phyloP scores from a whole-genome alignment of 1,140 invertebrate genomes.

The Oryzaephilus surinamensis region DNA sequence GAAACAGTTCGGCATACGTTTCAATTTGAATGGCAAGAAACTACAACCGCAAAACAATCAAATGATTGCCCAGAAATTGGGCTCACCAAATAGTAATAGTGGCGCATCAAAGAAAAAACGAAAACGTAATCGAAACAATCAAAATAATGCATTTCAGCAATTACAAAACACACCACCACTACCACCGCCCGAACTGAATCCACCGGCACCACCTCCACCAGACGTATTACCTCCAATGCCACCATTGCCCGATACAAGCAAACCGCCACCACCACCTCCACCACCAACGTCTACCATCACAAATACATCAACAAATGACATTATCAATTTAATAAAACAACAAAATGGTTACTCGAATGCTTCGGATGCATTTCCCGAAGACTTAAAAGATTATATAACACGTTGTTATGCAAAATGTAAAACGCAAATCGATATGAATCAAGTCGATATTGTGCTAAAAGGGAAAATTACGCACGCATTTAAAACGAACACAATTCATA shows the following conservation, averaged over 20 bases:
- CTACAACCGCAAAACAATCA: conserved; percentile 19
- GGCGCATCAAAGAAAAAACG: conserved; percentile 61
- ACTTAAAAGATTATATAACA: conserved; percentile 75
- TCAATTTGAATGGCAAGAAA: conserved; percentile 25
- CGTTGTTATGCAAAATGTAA: conserved; percentile 84
- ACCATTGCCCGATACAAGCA: conserved; percentile 37
- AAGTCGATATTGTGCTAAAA: conserved; percentile 87
- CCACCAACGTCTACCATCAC: conserved; percentile 6
- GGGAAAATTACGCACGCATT: conserved; percentile 83
- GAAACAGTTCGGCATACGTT: conserved; percentile 24
- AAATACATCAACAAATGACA: conserved; percentile 10
- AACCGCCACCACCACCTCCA: conserved; percentile 38
- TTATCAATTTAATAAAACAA: conserved; percentile 12
- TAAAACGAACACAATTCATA: conserved; percentile 71
- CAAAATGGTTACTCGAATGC: conserved; percentile 29
- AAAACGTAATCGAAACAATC: conserved; percentile 56
- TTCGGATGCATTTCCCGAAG: conserved; percentile 56
- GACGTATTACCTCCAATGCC: conserved; percentile 41
- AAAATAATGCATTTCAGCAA: conserved; percentile 42
- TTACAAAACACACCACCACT: conserved; percentile 43
- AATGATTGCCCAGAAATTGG: conserved; percentile 6
- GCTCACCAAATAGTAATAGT: conserved; percentile 43
- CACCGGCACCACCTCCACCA: conserved; percentile 32
- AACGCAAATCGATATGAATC: conserved; percentile 75
- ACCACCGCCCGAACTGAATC: conserved; percentile 38